Percentiles rank a stretch among this genome's conserved stretches.
phyloP scores from a whole-genome alignment of 1,140 invertebrate genomes.

The Xylocopa sonorina region DNA sequence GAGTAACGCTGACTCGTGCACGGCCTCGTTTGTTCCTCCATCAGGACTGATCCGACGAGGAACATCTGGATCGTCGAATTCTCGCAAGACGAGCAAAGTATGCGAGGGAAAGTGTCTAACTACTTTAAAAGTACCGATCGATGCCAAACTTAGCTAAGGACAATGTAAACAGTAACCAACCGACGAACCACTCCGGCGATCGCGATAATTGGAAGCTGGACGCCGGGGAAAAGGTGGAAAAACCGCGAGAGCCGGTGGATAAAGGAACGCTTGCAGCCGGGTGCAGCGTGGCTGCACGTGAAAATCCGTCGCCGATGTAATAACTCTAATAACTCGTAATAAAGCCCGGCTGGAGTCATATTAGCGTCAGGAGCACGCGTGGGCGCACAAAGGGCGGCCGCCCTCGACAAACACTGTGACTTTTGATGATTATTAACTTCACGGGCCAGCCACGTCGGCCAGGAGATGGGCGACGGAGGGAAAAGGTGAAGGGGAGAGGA shows the following conservation, averaged over 20 bases:
- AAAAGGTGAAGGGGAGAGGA: conserved; percentile 49
- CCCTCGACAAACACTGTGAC: conserved; percentile 82
- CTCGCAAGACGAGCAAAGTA: too few species aligned
- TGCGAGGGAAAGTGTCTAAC: too few species aligned
- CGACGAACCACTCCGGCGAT: not conserved
- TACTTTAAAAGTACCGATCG: too few species aligned
- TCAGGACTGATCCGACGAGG: not conserved
- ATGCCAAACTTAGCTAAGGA: not conserved
- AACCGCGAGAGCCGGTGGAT: conserved; percentile 10
- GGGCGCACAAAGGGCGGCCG: conserved; percentile 79
- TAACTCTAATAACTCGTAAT: conserved; percentile 82
- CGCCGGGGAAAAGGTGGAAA: not conserved
- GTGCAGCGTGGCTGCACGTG: conserved; percentile 63
- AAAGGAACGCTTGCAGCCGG: conserved; percentile 14
- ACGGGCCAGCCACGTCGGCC: conserved; percentile 73
- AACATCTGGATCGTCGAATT: too few species aligned
- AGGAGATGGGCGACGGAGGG: conserved; percentile 67
- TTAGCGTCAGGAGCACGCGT: conserved; percentile 82
- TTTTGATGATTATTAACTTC: conserved; percentile 83
- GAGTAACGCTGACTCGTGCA: not conserved
- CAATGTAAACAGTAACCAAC: conserved; percentile 3
- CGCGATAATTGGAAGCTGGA: conserved; percentile 21
- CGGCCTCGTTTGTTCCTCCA: not conserved
- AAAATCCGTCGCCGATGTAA: conserved; percentile 79
- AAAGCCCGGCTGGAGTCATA: conserved; percentile 80